Evolutionary conservation across 2,113 vertebrate species (phyloP).

Genomic region (Bolborhynchus lineola): DNA sequence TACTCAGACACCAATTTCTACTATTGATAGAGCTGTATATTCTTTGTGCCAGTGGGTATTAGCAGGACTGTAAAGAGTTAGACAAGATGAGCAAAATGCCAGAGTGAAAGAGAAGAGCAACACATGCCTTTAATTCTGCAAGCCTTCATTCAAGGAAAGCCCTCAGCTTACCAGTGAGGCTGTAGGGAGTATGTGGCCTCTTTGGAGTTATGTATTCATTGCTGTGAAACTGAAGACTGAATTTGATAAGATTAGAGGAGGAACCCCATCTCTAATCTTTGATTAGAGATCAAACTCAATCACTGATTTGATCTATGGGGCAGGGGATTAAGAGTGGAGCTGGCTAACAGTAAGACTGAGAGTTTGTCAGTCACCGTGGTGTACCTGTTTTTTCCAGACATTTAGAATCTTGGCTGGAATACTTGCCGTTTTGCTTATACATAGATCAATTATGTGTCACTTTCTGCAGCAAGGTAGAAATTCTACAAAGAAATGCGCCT

Average conservation of each 20-base stretch:
- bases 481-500: background rate
- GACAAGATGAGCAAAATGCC: background rate
- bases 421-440: background rate
- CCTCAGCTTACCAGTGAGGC: background rate
- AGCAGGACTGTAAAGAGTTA: background rate
- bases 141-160: background rate
- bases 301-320: background rate
- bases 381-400: background rate
- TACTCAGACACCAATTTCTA: background rate
- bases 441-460: background rate
- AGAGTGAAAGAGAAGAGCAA: background rate
- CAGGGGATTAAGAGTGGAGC: background rate
- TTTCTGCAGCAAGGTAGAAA: background rate
- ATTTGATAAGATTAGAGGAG: background rate
- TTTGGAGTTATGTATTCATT: background rate
- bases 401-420: background rate
- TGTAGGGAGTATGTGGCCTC: background rate
- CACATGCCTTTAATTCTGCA: background rate
- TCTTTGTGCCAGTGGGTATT: background rate
- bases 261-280: background rate
- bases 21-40: fast-evolving
- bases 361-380: background rate
- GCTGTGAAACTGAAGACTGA: background rate
- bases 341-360: background rate
- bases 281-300: background rate